Percentiles rank a stretch among this genome's conserved stretches.
Conservation (phyloP, 1,140 invertebrate species). For the Trichonephila inaurata region DNA sequence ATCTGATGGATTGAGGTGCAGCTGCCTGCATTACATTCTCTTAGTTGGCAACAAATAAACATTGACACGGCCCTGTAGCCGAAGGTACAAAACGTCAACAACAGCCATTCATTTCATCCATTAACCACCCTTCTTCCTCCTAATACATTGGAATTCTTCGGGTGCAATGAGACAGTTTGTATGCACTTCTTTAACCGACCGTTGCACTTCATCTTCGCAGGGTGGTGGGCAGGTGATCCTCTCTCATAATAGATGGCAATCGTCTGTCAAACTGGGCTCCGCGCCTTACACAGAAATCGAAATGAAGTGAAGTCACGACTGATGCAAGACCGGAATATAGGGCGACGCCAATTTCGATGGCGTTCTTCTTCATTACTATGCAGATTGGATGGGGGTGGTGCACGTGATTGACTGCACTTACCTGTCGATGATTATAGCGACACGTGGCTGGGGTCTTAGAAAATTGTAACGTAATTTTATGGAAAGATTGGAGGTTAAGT, state of each 20-base stretch:
- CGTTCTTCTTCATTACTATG: slow-evolving; percentile 10
- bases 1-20: background rate
- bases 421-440: slow-evolving; percentile 14
- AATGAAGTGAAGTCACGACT: background rate
- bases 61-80: background rate
- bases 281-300: slow-evolving; percentile 14
- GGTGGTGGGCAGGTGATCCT: background rate
- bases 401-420: slow-evolving; percentile 5
- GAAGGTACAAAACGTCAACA: background rate
- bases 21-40: background rate
- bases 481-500: slow-evolving; percentile 5
- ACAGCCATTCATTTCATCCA: background rate
- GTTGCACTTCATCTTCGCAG: background rate
- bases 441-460: background rate
- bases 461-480: background rate
- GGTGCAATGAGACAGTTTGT: slow-evolving; percentile 11
- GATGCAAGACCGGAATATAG: background rate
- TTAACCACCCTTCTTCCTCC: background rate
- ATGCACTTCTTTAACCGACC: background rate
- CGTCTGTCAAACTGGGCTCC: background rate
- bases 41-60: background rate
- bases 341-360: slow-evolving; percentile 2
- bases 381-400: slow-evolving; percentile 15
- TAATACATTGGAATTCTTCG: background rate
- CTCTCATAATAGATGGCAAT: background rate